phyloP scores from a whole-genome alignment of 2,113 vertebrate genomes.

The Pogonocichla stellata region DNA sequence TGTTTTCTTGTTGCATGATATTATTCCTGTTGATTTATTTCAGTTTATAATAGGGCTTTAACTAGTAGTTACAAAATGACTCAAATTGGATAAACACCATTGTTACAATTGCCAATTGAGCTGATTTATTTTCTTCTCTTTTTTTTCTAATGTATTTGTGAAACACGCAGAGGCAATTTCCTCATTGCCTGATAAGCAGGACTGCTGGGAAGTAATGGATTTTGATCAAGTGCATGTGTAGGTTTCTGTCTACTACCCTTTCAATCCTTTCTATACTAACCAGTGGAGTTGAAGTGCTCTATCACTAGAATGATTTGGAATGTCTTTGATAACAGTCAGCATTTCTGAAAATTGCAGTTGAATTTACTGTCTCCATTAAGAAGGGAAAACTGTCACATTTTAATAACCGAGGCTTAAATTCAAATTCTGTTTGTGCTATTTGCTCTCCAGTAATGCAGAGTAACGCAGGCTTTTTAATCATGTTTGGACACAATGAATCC shows the following conservation, averaged over 20 bases:
- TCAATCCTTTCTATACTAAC: background rate
- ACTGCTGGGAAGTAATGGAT: background rate
- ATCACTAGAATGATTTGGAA: background rate
- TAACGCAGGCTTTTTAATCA: background rate
- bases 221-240: background rate
- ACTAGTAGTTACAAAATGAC: background rate
- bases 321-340: background rate
- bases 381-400: background rate
- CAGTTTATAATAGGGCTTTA: background rate
- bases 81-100: background rate
- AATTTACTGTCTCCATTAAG: background rate
- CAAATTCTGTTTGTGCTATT: background rate
- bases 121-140: background rate
- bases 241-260: background rate
- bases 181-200: background rate
- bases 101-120: background rate
- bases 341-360: background rate
- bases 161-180: background rate
- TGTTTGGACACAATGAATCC: background rate
- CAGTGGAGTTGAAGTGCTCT: background rate
- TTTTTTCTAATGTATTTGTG: background rate
- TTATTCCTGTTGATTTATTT: background rate
- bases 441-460: background rate
- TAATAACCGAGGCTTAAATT: background rate
- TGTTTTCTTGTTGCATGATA: background rate